phyloP scores from a whole-genome alignment of 2,113 vertebrate species.

The Microtus pennsylvanicus region DNA sequence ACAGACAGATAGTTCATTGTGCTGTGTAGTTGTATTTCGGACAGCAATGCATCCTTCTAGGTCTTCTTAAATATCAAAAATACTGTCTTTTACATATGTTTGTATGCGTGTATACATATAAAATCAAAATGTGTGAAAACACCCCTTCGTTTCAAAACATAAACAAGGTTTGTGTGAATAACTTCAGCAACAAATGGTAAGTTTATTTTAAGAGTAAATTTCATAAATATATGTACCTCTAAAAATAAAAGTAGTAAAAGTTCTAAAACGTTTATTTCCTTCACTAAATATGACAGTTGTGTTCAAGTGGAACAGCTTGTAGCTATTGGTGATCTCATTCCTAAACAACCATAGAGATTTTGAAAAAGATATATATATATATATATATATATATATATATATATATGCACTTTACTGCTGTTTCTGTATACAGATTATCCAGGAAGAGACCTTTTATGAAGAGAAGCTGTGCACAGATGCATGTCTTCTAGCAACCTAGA shows the following conservation, averaged over 20 bases:
- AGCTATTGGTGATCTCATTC: conserved; percentile 41
- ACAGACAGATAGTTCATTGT: conserved; percentile 14
- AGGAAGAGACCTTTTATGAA: neutral
- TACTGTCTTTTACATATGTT: conserved; percentile 64
- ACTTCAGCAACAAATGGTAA: conserved; percentile 69
- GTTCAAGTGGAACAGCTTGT: conserved; percentile 55
- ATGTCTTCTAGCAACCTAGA: neutral
- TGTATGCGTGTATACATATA: conserved; percentile 55
- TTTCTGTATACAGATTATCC: neutral
- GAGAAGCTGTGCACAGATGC: neutral
- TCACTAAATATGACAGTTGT: conserved; percentile 59
- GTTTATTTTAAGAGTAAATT: conserved; percentile 79
- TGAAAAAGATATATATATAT: neutral
- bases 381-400: neutral
- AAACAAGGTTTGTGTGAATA: conserved; percentile 68
- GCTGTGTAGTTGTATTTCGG: conserved; percentile 15
- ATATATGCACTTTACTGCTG: neutral
- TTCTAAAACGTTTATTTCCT: conserved; percentile 59
- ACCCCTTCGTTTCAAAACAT: conserved; percentile 59
- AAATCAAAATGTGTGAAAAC: conserved; percentile 63
- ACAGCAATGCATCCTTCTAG: neutral
- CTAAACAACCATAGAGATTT: neutral
- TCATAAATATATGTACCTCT: conserved; percentile 68
- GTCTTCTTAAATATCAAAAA: conserved; percentile 55
- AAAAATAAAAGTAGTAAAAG: conserved; percentile 72